Percentiles rank a stretch among this genome's conserved stretches.
phyloP scores from a whole-genome alignment of 2,888 invertebrate genomes.

The Hedychridium roseum region DNA sequence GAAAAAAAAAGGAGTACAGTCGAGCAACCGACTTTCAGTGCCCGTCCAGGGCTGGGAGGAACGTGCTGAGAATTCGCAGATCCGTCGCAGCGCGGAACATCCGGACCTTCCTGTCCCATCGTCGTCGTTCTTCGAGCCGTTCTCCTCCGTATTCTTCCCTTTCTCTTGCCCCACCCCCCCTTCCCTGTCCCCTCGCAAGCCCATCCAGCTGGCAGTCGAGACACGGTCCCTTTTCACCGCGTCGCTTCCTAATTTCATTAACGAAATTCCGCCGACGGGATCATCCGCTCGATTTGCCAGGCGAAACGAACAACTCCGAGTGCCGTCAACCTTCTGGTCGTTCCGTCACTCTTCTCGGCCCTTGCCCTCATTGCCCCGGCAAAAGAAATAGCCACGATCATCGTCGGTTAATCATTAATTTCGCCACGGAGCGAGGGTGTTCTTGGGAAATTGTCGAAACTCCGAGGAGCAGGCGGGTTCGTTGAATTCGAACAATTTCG shows the following conservation, averaged over 20 bases:
- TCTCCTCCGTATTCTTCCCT: constrained; percentile 6
- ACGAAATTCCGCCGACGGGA: constrained; percentile 24
- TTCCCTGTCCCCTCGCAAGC: not conserved
- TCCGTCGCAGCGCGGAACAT: constrained; percentile 3
- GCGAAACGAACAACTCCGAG: no score
- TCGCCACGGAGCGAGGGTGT: no score
- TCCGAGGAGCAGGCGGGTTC: constrained; percentile 3
- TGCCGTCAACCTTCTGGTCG: no score
- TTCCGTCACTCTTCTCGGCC: no score
- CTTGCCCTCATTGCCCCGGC: no score
- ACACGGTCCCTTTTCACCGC: constrained; percentile 13
- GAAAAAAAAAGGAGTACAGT: constrained; percentile 11
- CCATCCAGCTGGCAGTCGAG: no score
- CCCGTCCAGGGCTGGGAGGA: constrained; percentile 20
- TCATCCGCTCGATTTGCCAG: not conserved
- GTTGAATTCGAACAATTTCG: constrained; percentile 10
- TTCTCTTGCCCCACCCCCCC: not conserved
- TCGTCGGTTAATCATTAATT: no score
- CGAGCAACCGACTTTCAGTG: constrained; percentile 22
- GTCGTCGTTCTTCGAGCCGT: constrained; percentile 6
- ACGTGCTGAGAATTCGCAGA: constrained; percentile 33
- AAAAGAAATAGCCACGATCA: no score
- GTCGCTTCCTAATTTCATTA: constrained; percentile 27
- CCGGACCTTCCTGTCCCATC: not conserved
- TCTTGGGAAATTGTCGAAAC: constrained; percentile 9